A percentile compares a stretch with the other conserved stretches of the same genome.
Conservation (phyloP, 1,140 invertebrate genomes). For the Neoseiulus cucumeris region DNA sequence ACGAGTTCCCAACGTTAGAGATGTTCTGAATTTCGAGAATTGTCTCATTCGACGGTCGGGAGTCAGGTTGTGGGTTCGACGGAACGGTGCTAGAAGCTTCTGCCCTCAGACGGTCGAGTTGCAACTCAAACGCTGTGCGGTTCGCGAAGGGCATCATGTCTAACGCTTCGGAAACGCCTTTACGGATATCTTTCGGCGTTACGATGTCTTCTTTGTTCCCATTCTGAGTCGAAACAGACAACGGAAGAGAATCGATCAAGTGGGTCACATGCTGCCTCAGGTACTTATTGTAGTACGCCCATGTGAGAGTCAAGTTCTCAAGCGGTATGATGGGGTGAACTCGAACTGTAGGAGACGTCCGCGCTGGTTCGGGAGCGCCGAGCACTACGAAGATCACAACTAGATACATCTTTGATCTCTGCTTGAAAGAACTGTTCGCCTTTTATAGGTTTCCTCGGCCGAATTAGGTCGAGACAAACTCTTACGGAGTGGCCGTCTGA, state of each 20-base stretch:
- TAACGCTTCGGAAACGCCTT: background rate
- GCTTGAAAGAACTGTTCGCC: too few relatives aligned
- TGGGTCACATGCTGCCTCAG: background rate
- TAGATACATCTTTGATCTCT: background rate
- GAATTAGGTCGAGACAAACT: too few relatives aligned
- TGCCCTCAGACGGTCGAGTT: background rate
- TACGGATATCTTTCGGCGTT: background rate
- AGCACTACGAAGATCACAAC: background rate
- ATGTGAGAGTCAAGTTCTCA: background rate
- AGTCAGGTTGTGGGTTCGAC: background rate
- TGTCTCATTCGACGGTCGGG: too few relatives aligned
- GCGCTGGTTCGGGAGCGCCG: background rate
- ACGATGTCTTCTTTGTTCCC: background rate
- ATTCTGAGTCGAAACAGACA: background rate
- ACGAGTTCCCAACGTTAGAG: too few relatives aligned
- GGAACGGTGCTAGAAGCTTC: background rate
- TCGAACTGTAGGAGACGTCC: background rate
- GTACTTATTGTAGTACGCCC: background rate
- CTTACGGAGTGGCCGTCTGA: too few relatives aligned
- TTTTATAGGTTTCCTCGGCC: too few relatives aligned
- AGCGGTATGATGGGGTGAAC: background rate
- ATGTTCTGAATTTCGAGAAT: too few relatives aligned
- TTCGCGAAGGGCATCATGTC: conserved; percentile 9
- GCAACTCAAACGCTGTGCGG: background rate
- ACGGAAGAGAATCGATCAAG: background rate